phyloP scores from a whole-genome alignment of 2,113 vertebrate species.

The Indicator maculatus region DNA sequence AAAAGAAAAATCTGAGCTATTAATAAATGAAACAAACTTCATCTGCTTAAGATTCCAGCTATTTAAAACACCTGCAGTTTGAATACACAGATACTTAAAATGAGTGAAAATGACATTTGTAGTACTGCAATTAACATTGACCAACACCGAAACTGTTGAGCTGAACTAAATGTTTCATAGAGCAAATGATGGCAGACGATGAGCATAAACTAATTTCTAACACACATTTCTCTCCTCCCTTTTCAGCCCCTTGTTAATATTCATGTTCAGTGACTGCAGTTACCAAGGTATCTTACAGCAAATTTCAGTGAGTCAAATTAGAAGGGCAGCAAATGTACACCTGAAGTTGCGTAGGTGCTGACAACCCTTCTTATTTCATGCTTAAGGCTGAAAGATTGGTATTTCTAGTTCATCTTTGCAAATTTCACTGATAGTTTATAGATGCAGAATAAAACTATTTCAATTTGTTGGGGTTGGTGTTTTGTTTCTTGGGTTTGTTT shows the following conservation, averaged over 20 bases:
- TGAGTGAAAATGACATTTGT: constrained; percentile 3
- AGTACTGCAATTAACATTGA: neutral
- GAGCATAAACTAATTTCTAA: neutral
- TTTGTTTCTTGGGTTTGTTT: neutral
- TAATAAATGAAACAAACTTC: constrained; percentile 31
- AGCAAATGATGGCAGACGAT: neutral
- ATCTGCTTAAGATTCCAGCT: constrained; percentile 60
- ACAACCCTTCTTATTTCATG: neutral
- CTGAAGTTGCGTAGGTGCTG: neutral
- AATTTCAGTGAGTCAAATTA: neutral
- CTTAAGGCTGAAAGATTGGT: neutral
- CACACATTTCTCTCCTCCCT: neutral
- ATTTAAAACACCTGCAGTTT: constrained; percentile 56
- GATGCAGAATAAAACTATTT: neutral
- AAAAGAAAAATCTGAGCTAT: constrained; percentile 43
- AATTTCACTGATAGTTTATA: neutral
- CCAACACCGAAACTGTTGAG: neutral
- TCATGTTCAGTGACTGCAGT: neutral
- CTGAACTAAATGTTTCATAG: neutral
- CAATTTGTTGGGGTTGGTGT: neutral
- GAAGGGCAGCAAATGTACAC: neutral
- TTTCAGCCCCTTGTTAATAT: neutral
- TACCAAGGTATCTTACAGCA: neutral
- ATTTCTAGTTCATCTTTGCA: neutral
- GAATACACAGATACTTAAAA: neutral